Conservation (phyloP, 2,888 invertebrate species). For the Ichneumoninae sp. region DNA sequence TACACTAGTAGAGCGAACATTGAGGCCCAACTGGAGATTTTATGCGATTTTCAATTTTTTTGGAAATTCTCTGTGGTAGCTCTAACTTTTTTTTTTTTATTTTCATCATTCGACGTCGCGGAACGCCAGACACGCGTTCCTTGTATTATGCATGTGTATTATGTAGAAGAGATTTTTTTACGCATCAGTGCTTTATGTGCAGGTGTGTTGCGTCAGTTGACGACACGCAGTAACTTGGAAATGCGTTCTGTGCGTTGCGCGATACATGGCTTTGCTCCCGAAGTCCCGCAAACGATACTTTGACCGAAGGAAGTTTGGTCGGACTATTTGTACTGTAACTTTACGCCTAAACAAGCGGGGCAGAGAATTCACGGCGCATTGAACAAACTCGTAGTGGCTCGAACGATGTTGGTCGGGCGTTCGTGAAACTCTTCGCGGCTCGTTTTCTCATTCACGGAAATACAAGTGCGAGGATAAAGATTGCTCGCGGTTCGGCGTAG, state of each 20-base stretch:
- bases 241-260: conserved; percentile 18
- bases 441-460: conserved; percentile 48
- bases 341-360: conserved; percentile 3
- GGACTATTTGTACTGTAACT: background rate
- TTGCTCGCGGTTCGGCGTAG: background rate
- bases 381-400: background rate
- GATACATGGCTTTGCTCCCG: conserved; percentile 16
- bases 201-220: conserved; percentile 18
- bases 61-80: no score
- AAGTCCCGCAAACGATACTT: background rate
- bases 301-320: background rate
- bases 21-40: no score
- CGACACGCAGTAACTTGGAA: conserved; percentile 33
- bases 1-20: no score
- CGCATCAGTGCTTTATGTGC: conserved; percentile 11
- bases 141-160: background rate
- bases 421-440: conserved; percentile 44
- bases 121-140: conserved; percentile 3
- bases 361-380: conserved; percentile 3
- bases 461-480: conserved; percentile 13
- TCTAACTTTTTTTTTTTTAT: conserved; percentile 4
- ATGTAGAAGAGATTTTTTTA: conserved; percentile 5
- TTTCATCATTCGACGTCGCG: conserved; percentile 1
- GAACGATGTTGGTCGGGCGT: background rate
- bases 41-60: no score